phyloP scores from a whole-genome alignment of 2,113 vertebrate genomes.

The Gallinago jamesoni region DNA sequence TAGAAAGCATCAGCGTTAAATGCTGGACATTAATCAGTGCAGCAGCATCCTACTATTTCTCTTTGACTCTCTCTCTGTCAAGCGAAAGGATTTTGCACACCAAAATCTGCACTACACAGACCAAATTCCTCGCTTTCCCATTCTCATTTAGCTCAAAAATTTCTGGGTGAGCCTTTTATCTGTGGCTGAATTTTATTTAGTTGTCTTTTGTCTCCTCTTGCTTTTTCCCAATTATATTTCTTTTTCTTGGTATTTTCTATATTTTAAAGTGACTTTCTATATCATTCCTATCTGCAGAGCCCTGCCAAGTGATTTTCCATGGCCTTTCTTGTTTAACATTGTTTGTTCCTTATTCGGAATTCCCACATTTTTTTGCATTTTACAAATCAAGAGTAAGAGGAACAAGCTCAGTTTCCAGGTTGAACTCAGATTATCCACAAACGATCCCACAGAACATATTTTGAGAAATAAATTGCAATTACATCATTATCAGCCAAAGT shows the following conservation, averaged over 20 bases:
- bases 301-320: neutral
- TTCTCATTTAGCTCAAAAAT: neutral
- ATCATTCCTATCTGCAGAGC: neutral
- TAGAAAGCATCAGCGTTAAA: neutral
- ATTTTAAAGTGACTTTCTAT: neutral
- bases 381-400: neutral
- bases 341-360: neutral
- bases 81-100: neutral
- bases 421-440: neutral
- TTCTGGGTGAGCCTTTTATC: neutral
- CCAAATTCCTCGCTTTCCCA: neutral
- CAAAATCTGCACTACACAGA: neutral
- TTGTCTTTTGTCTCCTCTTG: neutral
- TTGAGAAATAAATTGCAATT: slow-evolving; percentile 8
- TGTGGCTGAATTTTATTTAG: neutral
- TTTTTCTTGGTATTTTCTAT: neutral
- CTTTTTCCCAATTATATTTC: neutral
- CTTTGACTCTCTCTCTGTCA: neutral
- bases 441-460: neutral
- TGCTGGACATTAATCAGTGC: neutral
- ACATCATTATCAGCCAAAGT: neutral
- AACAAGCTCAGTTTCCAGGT: neutral
- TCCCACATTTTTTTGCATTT: neutral
- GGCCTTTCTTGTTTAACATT: neutral
- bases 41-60: neutral